phyloP scores from a whole-genome alignment of 2,797 vertebrate species.

The Sebastes minor region DNA sequence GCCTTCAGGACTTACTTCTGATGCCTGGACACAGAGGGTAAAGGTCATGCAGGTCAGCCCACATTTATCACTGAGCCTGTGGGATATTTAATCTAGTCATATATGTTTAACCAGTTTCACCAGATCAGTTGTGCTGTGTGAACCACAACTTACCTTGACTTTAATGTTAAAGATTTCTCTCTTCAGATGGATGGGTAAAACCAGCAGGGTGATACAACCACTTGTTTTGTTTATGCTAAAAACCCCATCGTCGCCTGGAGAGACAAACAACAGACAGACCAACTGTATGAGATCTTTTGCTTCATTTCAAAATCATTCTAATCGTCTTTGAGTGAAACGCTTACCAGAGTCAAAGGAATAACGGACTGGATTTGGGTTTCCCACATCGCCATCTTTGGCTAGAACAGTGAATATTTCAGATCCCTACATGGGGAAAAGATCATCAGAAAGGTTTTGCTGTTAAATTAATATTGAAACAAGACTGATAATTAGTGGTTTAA shows the following conservation, averaged over 20 bases:
- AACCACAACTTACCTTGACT: conserved; percentile 84
- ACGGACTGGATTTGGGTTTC: conserved; percentile 87
- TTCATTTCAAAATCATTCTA: background rate
- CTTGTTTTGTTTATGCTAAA: conserved; percentile 90
- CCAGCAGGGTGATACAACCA: conserved; percentile 88
- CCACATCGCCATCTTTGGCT: conserved; percentile 93
- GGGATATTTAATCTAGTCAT: background rate
- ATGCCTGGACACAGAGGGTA: conserved; percentile 81
- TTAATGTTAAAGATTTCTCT: conserved; percentile 94
- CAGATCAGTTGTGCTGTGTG: background rate
- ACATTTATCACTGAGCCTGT: background rate
- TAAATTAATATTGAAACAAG: background rate
- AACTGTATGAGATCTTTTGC: background rate
- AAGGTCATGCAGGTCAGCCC: background rate
- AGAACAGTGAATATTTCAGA: conserved; percentile 91
- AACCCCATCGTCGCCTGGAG: conserved; percentile 87
- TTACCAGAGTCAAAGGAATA: conserved; percentile 90
- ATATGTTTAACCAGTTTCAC: background rate
- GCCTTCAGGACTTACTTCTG: conserved; percentile 84
- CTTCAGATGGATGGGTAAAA: conserved; percentile 84
- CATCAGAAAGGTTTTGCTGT: background rate
- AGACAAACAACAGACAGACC: background rate
- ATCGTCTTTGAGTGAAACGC: conserved; percentile 13
- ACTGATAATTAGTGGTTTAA: background rate
- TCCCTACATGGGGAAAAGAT: conserved; percentile 78